Evolutionary conservation across 2,797 vertebrate species (phyloP).

Genomic region (Lutjanus argentimaculatus): DNA sequence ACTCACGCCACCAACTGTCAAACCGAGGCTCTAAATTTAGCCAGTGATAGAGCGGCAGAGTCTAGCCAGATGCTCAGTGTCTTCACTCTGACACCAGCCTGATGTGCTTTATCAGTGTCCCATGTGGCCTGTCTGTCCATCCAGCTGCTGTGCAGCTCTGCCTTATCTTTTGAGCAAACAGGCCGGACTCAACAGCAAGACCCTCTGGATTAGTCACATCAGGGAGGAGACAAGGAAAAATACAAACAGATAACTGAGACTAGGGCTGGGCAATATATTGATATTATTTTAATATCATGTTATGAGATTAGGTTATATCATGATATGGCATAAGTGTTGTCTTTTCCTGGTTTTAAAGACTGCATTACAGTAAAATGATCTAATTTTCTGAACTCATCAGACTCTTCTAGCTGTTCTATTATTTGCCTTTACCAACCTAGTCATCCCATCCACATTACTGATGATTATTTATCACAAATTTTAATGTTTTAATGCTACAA

Average conservation of each 20-base stretch:
- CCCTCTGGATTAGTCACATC: slow-evolving; percentile 59
- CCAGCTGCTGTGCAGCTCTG: slow-evolving; percentile 70
- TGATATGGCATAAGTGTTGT: too few species aligned
- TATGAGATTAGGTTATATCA: too few species aligned
- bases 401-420: too few species aligned
- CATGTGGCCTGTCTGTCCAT: slow-evolving; percentile 74
- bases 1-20: slow-evolving; percentile 81
- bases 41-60: slow-evolving; percentile 67
- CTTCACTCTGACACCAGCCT: slow-evolving; percentile 76
- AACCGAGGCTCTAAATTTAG: slow-evolving; percentile 84
- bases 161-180: slow-evolving; percentile 78
- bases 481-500: too few species aligned
- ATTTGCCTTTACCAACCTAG: too few species aligned
- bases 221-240: slow-evolving; percentile 48
- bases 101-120: slow-evolving; percentile 81
- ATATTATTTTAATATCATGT: too few species aligned
- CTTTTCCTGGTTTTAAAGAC: too few species aligned
- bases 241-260: slow-evolving; percentile 44
- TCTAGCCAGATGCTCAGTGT: slow-evolving; percentile 81
- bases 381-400: too few species aligned
- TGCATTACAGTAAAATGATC: too few species aligned
- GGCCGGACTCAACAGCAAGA: slow-evolving; percentile 51
- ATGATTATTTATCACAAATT: too few species aligned
- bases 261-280: too few species aligned
- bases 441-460: too few species aligned